phyloP scores from a whole-genome alignment of 2,888 invertebrate genomes.

The Gnatocerus cornutus region DNA sequence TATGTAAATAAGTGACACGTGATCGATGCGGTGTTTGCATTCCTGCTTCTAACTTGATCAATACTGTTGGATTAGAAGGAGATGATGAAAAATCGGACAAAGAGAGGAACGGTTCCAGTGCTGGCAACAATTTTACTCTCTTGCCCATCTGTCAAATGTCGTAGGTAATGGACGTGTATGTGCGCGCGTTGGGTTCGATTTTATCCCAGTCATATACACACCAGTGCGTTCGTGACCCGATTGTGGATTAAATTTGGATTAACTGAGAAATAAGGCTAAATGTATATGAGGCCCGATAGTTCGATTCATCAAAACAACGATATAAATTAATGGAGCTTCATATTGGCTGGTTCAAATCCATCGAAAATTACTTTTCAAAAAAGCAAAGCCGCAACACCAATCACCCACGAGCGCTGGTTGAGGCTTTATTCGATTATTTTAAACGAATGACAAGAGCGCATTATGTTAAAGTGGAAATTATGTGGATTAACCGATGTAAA shows the following conservation, averaged over 20 bases:
- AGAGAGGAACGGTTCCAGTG: conserved; percentile 19
- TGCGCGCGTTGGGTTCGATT: conserved; percentile 42
- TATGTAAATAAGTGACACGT: conserved; percentile 36
- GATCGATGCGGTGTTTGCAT: conserved; percentile 40
- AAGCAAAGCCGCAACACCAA: conserved; percentile 33
- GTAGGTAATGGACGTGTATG: conserved; percentile 46
- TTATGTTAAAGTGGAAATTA: conserved; percentile 24
- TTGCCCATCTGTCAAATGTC: conserved; percentile 47
- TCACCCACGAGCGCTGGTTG: conserved; percentile 12
- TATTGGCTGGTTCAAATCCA: conserved; percentile 34
- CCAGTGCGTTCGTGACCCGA: conserved; percentile 51
- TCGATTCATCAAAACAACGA: conserved; percentile 47
- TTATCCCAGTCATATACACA: conserved; percentile 48
- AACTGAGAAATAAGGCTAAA: conserved; percentile 44
- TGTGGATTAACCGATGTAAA: conserved; percentile 11
- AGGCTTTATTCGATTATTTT: conserved; percentile 29
- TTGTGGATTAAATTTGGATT: conserved; percentile 52
- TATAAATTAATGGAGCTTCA: conserved; percentile 45
- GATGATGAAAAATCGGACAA: conserved; percentile 22
- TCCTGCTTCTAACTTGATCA: conserved; percentile 34
- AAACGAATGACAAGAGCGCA: conserved; percentile 15
- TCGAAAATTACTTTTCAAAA: conserved; percentile 33
- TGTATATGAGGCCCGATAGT: conserved; percentile 45
- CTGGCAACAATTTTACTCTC: conserved; percentile 39
- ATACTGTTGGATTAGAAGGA: conserved; percentile 34